A percentile compares a stretch with the other conserved stretches of the same genome.
These are phyloP conservation scores for Pipistrellus pygmaeus DNA, from an alignment of 2,797 vertebrate species.

Conservation along the genomic window DNA sequence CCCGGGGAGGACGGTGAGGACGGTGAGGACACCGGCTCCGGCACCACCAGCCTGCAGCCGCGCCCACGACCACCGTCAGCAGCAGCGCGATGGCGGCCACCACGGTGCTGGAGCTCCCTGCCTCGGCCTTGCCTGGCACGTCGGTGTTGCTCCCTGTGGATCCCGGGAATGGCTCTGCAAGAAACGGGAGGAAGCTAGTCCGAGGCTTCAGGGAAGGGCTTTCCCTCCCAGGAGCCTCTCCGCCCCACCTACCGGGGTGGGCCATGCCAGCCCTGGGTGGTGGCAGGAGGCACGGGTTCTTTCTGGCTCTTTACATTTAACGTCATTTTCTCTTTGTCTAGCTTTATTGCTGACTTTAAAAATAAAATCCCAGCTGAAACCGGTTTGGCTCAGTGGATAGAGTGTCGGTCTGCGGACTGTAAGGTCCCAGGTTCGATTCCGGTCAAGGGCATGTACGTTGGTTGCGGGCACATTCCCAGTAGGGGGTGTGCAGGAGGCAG, in stretches of 20 bases:
- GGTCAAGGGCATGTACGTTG: too few species aligned
- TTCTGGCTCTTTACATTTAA: neutral
- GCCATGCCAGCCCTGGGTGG: rapidly evolving
- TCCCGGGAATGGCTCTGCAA: neutral
- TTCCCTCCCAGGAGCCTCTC: rapidly evolving
- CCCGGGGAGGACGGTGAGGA: rapidly evolving
- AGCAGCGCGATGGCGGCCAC: rapidly evolving
- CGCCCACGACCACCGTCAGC: neutral
- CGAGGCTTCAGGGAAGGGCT: neutral
- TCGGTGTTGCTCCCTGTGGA: neutral
- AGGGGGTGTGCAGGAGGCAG: too few species aligned
- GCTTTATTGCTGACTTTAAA: neutral
- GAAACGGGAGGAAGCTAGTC: neutral
- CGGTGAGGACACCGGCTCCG: rapidly evolving
- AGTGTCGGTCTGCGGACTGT: too few species aligned
- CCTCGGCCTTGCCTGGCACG: rapidly evolving
- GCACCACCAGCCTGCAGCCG: rapidly evolving
- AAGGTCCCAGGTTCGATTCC: too few species aligned
- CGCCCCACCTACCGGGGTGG: neutral
- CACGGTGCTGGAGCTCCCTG: rapidly evolving
- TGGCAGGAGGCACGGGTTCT: rapidly evolving
- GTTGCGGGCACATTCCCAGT: too few species aligned
- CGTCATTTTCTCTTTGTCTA: neutral
- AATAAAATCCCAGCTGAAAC: neutral
- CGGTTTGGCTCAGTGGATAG: too few species aligned